These are phyloP conservation scores for Harmothoe impar DNA, from an alignment of 2,888 invertebrate species.

Conservation along the genomic window DNA sequence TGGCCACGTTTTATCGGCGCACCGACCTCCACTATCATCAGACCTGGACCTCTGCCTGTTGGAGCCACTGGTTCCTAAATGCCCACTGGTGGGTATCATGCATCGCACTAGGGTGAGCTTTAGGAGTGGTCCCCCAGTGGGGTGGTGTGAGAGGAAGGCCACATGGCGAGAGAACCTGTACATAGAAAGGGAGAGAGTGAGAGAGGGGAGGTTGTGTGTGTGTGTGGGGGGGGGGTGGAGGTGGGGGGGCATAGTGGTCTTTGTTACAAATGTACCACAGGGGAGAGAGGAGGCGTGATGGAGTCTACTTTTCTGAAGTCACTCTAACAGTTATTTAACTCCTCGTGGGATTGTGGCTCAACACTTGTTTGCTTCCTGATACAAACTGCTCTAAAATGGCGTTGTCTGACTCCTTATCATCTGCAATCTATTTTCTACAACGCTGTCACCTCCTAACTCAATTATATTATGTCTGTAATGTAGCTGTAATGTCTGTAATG, in stretches of 20 bases:
- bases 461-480: too few species aligned
- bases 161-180: slow-evolving; percentile 37
- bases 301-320: neutral
- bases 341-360: neutral
- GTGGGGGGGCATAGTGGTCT: neutral
- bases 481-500: too few species aligned
- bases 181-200: neutral
- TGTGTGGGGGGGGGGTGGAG: too few species aligned
- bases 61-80: neutral
- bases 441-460: too few species aligned
- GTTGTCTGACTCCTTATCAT: too few species aligned
- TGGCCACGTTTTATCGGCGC: slow-evolving; percentile 5
- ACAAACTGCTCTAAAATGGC: too few species aligned
- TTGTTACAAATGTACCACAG: neutral
- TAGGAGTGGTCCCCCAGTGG: neutral
- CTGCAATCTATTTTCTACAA: too few species aligned
- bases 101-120: neutral
- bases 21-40: slow-evolving; percentile 21
- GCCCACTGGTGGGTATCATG: too few species aligned
- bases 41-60: neutral
- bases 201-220: too few species aligned
- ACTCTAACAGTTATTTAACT: neutral
- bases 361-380: too few species aligned
- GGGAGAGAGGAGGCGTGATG: neutral
- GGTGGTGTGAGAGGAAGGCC: slow-evolving; percentile 21